A percentile compares a stretch with the other conserved stretches of the same genome.
phyloP scores from a whole-genome alignment of 2,797 vertebrate species.

The Rhinophrynus dorsalis region DNA sequence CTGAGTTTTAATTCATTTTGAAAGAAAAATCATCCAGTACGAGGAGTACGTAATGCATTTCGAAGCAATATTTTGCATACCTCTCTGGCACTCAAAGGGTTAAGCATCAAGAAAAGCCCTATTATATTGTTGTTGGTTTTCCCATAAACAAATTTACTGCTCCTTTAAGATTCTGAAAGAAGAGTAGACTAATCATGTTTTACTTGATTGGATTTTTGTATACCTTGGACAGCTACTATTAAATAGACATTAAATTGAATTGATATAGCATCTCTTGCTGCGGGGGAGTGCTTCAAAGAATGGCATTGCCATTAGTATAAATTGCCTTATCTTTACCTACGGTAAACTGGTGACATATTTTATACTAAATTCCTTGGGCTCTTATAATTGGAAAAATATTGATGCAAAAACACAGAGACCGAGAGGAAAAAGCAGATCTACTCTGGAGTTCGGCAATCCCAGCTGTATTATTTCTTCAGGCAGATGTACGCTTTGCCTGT shows the following conservation, averaged over 20 bases:
- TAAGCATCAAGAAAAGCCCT: not conserved
- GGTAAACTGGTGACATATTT: not conserved
- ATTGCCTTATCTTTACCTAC: not conserved
- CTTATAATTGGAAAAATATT: not conserved
- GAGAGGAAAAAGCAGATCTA: not conserved
- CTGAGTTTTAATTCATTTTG: no score
- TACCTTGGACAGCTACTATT: not conserved
- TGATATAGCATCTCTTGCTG: not conserved
- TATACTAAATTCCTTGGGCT: not conserved
- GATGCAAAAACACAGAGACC: not conserved
- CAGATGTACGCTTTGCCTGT: no score
- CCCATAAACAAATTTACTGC: not conserved
- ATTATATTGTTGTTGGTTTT: not conserved
- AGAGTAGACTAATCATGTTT: not conserved
- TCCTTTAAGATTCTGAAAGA: not conserved
- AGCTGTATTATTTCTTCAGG: not conserved
- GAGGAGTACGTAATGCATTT: not conserved
- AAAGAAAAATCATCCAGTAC: no score
- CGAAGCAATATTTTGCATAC: no score
- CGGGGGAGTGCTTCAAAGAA: slow-evolving; percentile 10
- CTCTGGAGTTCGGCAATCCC: not conserved
- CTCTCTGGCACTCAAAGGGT: no score
- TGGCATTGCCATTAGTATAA: not conserved
- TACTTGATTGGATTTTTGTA: not conserved
- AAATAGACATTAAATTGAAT: not conserved